Conservation (phyloP, 2,888 invertebrate genomes). For the Orchesellides sinensis region DNA sequence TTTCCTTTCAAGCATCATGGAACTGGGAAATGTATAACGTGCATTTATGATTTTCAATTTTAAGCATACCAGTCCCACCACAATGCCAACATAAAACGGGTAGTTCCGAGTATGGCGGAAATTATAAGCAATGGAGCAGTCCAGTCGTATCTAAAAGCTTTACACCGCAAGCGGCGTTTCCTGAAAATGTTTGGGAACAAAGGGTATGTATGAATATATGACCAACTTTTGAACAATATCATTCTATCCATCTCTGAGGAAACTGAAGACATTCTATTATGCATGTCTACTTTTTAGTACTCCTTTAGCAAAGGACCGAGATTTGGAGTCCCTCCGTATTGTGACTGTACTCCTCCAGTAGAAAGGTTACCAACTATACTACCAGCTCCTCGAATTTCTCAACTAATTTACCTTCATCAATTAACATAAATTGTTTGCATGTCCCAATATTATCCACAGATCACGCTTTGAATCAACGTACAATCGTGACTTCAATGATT, state of each 20-base stretch:
- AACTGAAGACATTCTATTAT: not conserved
- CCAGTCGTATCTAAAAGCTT: slow-evolving; percentile 43
- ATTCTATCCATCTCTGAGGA: too few species aligned
- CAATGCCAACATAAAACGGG: slow-evolving; percentile 69
- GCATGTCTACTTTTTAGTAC: slow-evolving; percentile 49
- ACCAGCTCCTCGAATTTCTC: too few species aligned
- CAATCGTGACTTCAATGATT: slow-evolving; percentile 69
- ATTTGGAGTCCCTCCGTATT: slow-evolving; percentile 66
- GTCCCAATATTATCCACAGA: slow-evolving; percentile 19
- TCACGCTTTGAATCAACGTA: slow-evolving; percentile 72
- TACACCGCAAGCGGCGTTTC: slow-evolving; percentile 20
- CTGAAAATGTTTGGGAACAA: slow-evolving; percentile 61
- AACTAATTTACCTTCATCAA: too few species aligned
- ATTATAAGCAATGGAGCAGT: slow-evolving; percentile 71
- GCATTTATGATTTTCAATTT: too few species aligned
- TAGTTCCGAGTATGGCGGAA: slow-evolving; percentile 70
- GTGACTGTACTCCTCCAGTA: slow-evolving; percentile 67
- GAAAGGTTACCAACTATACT: slow-evolving; percentile 62
- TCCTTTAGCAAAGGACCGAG: slow-evolving; percentile 68
- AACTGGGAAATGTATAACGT: too few species aligned
- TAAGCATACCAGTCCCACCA: slow-evolving; percentile 56
- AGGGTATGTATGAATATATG: slow-evolving; percentile 46
- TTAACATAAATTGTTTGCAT: too few species aligned
- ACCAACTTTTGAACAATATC: not conserved
- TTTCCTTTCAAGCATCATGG: too few species aligned